phyloP scores from a whole-genome alignment of 2,797 vertebrate species.

The Oreonectes daqikongensis region DNA sequence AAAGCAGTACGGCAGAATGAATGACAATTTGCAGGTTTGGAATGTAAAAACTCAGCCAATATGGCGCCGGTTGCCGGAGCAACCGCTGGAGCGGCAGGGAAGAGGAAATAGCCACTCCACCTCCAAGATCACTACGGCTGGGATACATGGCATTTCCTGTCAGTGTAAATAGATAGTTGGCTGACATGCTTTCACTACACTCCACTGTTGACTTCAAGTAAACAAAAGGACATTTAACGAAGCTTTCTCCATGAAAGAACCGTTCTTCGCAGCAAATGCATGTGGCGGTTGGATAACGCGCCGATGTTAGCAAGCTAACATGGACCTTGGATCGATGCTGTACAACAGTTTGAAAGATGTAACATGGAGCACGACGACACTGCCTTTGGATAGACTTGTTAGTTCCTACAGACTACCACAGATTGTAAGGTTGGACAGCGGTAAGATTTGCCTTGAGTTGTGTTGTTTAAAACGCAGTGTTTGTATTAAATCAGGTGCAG shows the following conservation, averaged over 20 bases:
- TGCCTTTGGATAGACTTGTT: constrained; percentile 91
- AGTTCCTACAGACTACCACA: constrained; percentile 91
- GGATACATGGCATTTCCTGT: constrained; percentile 65
- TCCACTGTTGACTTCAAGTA: constrained; percentile 43
- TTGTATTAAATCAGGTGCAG: constrained; percentile 1
- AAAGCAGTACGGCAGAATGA: neutral
- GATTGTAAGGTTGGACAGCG: constrained; percentile 88
- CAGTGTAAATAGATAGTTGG: constrained; percentile 55
- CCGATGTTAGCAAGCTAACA: constrained; percentile 70
- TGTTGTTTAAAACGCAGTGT: neutral
- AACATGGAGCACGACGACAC: constrained; percentile 89
- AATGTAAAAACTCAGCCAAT: neutral
- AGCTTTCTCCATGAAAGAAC: constrained; percentile 55
- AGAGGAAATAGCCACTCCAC: constrained; percentile 57
- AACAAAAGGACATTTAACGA: constrained; percentile 50
- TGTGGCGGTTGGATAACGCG: constrained; percentile 50
- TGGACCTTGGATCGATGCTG: constrained; percentile 88
- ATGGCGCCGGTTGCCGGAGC: constrained; percentile 43
- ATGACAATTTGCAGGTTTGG: neutral
- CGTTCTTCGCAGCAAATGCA: constrained; percentile 50
- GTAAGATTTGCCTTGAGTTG: constrained; percentile 73
- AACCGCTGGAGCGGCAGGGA: constrained; percentile 48
- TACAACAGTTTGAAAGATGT: constrained; percentile 92
- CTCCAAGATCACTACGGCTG: constrained; percentile 46
- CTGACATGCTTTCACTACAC: constrained; percentile 50